A percentile compares a stretch with the other conserved stretches of the same genome.
Conservation (phyloP, 1,140 invertebrate genomes). For the Nymphalis io region DNA sequence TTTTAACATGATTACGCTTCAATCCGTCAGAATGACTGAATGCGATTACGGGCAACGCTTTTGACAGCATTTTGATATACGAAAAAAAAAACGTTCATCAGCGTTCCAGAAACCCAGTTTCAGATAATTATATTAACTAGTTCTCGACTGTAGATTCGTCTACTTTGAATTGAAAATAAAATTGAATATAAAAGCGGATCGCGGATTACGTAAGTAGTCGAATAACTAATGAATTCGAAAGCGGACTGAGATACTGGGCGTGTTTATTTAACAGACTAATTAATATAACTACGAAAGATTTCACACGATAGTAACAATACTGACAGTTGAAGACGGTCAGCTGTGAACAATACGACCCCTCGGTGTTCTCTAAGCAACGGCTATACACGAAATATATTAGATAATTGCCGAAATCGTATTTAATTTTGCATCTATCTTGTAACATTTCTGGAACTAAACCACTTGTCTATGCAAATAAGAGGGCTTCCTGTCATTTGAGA, state of each 20-base stretch:
- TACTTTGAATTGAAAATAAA: not conserved
- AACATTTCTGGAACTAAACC: too few relatives aligned
- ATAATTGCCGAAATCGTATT: too few relatives aligned
- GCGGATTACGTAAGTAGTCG: not conserved
- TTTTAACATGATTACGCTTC: constrained; percentile 1
- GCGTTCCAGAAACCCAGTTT: constrained; percentile 3
- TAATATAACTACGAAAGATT: too few relatives aligned
- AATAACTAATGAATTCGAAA: not conserved
- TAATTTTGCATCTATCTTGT: too few relatives aligned
- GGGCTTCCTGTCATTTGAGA: too few relatives aligned
- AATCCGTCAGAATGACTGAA: constrained; percentile 3
- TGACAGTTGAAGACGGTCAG: too few relatives aligned
- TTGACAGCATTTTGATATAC: constrained; percentile 10
- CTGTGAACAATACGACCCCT: too few relatives aligned
- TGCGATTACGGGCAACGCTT: constrained; percentile 3
- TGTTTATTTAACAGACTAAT: too few relatives aligned
- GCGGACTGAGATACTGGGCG: not conserved
- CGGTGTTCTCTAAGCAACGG: too few relatives aligned
- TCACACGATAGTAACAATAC: too few relatives aligned
- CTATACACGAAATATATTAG: too few relatives aligned
- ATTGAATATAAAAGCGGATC: not conserved
- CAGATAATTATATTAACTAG: constrained; percentile 2
- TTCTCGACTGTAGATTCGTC: not conserved
- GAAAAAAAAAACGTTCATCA: not conserved
- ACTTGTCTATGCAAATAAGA: too few relatives aligned